Evolutionary conservation across 2,113 vertebrate species (phyloP).

Genomic region (Sphaerodactylus townsendi): DNA sequence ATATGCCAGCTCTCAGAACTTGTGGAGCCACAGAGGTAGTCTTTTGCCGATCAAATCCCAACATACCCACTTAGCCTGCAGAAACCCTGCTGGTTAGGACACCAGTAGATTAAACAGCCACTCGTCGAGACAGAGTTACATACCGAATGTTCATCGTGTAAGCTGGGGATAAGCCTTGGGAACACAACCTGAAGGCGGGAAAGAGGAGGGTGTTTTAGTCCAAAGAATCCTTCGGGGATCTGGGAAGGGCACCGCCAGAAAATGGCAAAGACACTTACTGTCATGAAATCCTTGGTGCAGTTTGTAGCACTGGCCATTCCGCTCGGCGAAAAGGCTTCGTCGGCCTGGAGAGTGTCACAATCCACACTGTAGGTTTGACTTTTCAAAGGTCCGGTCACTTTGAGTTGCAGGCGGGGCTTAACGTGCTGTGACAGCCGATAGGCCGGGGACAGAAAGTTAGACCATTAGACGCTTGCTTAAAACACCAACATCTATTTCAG

Average conservation of each 20-base stretch:
- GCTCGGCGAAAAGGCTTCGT: neutral
- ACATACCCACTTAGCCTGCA: neutral
- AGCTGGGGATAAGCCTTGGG: slow-evolving; percentile 29
- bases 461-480: neutral
- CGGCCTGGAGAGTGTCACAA: slow-evolving; percentile 34
- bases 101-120: no score
- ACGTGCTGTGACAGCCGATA: slow-evolving; percentile 40
- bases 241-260: no score
- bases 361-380: slow-evolving; percentile 24
- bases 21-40: no score
- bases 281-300: slow-evolving; percentile 71
- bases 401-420: slow-evolving; percentile 53
- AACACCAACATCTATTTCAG: no score
- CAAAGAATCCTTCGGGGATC: neutral
- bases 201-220: neutral
- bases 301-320: slow-evolving; percentile 42
- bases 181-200: slow-evolving; percentile 62
- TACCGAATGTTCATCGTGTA: slow-evolving; percentile 64
- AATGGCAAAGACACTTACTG: slow-evolving; percentile 60
- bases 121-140: neutral
- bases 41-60: no score
- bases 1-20: neutral
- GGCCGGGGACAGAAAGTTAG: neutral
- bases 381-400: neutral
- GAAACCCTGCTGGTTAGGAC: no score